These are phyloP conservation scores for Euphonia xanthogaster DNA, from an alignment of 2,797 vertebrate genomes.

Conservation along the genomic window DNA sequence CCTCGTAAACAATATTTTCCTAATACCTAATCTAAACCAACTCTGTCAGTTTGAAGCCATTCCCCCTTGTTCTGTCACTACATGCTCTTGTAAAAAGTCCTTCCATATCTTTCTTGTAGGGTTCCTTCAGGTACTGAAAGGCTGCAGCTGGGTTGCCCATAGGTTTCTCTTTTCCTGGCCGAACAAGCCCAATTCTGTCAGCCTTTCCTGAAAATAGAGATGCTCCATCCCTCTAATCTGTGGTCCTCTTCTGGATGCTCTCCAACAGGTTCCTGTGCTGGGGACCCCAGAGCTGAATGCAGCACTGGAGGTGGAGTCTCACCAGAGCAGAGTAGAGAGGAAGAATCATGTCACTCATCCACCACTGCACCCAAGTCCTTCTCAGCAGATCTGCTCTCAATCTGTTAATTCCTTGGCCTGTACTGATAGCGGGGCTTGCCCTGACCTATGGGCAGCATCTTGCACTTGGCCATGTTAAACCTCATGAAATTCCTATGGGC, in stretches of 20 bases:
- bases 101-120: not conserved
- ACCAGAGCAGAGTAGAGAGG: not conserved
- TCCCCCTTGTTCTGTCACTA: not conserved
- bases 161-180: not conserved
- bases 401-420: not conserved
- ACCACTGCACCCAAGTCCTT: not conserved
- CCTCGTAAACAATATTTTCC: not conserved
- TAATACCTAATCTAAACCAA: not conserved
- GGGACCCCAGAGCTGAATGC: not conserved
- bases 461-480: not conserved
- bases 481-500: not conserved
- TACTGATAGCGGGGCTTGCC: rapidly evolving
- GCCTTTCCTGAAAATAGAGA: not conserved
- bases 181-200: not conserved
- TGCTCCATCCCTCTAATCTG: not conserved
- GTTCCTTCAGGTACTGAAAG: not conserved
- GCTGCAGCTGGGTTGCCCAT: no score
- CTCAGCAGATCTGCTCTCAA: not conserved
- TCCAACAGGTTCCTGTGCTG: not conserved
- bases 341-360: not conserved
- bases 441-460: not conserved
- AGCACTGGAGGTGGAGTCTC: not conserved
- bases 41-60: not conserved
- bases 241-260: not conserved
- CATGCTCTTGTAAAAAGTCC: not conserved